Conservation (phyloP, 2,797 vertebrate genomes). For the Cirrhinus mrigala region DNA sequence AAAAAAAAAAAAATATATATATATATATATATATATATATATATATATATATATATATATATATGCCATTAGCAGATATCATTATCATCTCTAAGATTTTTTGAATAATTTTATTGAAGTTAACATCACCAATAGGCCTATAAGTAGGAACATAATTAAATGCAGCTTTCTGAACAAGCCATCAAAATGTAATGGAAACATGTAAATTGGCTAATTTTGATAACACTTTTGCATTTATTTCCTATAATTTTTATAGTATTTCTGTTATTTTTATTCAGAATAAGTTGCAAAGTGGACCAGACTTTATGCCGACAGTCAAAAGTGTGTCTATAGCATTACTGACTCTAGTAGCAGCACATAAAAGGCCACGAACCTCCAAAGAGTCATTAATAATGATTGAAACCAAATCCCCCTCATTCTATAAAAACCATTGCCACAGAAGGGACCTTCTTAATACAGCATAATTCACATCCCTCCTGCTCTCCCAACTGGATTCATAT, state of each 20-base stretch:
- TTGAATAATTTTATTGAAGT: background rate
- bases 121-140: background rate
- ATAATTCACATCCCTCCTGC: constrained; percentile 41
- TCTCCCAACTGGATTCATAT: constrained; percentile 35
- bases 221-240: background rate
- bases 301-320: background rate
- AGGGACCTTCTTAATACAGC: constrained; percentile 22
- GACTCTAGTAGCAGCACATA: constrained; percentile 3
- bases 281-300: background rate
- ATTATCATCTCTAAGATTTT: too few species aligned
- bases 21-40: too few species aligned
- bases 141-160: background rate
- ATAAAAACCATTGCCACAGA: constrained; percentile 34
- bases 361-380: constrained; percentile 19
- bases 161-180: too few species aligned
- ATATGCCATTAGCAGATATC: too few species aligned
- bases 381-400: constrained; percentile 47
- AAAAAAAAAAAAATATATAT: too few species aligned
- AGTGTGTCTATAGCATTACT: background rate
- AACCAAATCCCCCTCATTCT: constrained; percentile 40
- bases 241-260: background rate
- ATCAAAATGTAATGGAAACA: too few species aligned
- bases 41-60: too few species aligned
- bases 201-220: background rate
- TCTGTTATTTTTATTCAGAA: background rate